Evolutionary conservation across 2,797 vertebrate species (phyloP).

Genomic region (Ara ararauna): DNA sequence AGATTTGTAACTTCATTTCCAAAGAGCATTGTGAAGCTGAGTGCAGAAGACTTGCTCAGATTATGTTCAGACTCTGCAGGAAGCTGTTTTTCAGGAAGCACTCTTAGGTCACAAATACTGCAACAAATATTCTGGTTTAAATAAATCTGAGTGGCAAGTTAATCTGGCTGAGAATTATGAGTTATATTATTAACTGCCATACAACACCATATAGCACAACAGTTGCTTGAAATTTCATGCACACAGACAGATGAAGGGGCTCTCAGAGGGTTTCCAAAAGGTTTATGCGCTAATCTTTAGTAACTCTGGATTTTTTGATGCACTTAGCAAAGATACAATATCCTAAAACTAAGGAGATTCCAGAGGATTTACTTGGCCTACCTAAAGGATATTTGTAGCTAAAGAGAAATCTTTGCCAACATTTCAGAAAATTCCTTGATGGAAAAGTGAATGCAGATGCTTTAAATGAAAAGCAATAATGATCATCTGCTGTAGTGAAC

Average conservation of each 20-base stretch:
- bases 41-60: not conserved
- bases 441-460: not conserved
- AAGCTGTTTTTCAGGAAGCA: not conserved
- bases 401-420: not conserved
- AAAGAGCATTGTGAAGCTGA: not conserved
- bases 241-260: not conserved
- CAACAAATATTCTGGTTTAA: not conserved
- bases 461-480: not conserved
- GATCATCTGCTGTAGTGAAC: not conserved
- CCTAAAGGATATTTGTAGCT: not conserved
- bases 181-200: not conserved
- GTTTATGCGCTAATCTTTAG: not conserved
- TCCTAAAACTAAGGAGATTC: not conserved
- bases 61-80: not conserved
- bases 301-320: not conserved
- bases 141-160: not conserved
- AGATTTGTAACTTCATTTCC: not conserved
- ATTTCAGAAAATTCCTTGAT: not conserved
- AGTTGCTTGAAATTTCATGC: not conserved
- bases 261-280: not conserved
- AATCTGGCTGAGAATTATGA: not conserved
- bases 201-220: not conserved
- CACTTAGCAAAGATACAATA: not conserved
- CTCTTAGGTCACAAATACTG: not conserved
- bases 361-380: not conserved